These are phyloP conservation scores for Lagorchestes hirsutus DNA, from an alignment of 2,797 vertebrate species.

Conservation along the genomic window DNA sequence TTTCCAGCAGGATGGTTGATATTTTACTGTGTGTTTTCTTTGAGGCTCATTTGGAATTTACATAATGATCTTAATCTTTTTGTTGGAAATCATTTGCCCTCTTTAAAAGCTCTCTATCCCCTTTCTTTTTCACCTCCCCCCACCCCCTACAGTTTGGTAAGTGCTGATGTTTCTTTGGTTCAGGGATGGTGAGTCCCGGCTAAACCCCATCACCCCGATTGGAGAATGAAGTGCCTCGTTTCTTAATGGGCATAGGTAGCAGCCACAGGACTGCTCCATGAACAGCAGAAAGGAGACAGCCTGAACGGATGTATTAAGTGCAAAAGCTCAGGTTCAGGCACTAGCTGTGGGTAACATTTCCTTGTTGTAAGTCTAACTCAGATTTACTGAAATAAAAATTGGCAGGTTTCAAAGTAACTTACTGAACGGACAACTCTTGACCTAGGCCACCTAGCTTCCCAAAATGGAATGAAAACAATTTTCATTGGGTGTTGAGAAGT, in stretches of 20 bases:
- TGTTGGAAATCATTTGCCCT: neutral
- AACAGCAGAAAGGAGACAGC: neutral
- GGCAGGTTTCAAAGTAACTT: neutral
- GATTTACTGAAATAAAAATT: neutral
- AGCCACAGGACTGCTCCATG: neutral
- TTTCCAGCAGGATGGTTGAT: constrained; percentile 31
- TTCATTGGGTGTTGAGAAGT: neutral
- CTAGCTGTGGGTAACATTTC: neutral
- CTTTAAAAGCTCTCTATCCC: constrained; percentile 21
- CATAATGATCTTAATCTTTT: constrained; percentile 14
- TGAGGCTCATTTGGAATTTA: constrained; percentile 33
- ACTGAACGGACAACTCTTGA: neutral
- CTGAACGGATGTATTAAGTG: neutral
- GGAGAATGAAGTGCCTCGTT: constrained; percentile 13
- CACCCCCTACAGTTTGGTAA: neutral
- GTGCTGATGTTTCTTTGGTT: neutral
- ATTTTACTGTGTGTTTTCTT: constrained; percentile 27
- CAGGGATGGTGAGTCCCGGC: neutral
- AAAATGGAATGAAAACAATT: neutral
- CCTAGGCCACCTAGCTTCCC: neutral
- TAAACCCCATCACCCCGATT: neutral
- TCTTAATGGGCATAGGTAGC: neutral
- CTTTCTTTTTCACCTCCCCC: neutral
- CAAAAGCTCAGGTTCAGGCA: neutral
- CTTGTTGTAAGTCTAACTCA: neutral